Percentiles rank a stretch among this genome's conserved stretches.
phyloP scores from a whole-genome alignment of 2,113 vertebrate species.

The Silurus glanis region DNA sequence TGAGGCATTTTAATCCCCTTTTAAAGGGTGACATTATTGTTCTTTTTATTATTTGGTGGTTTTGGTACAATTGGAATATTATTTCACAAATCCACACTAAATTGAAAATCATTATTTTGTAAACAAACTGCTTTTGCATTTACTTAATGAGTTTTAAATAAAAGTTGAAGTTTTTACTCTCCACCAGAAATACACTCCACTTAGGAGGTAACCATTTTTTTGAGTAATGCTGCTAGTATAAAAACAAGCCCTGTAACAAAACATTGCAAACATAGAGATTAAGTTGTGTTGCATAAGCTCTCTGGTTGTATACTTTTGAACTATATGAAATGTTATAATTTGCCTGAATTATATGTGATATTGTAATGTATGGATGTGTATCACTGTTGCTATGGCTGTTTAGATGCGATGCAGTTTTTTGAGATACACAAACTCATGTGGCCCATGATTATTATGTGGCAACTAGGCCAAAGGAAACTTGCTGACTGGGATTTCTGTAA shows the following conservation, averaged over 20 bases:
- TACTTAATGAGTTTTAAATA: neutral
- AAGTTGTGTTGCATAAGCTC: neutral
- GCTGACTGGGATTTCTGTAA: neutral
- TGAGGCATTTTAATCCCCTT: neutral
- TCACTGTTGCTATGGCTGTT: slow-evolving; percentile 12
- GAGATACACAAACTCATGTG: neutral
- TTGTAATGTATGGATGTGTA: neutral
- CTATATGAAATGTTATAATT: no score
- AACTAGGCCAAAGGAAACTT: neutral
- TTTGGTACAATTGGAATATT: neutral
- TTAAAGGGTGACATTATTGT: neutral
- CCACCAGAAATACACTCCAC: neutral
- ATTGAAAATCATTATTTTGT: neutral
- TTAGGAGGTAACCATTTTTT: neutral
- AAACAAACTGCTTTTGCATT: neutral
- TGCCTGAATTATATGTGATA: neutral
- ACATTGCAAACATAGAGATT: neutral
- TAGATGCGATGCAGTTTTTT: neutral
- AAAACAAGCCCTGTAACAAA: neutral
- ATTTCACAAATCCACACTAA: neutral
- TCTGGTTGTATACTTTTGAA: neutral
- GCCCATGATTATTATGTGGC: neutral
- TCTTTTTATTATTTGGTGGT: neutral
- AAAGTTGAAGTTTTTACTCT: neutral
- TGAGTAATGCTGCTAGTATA: neutral